Conservation (phyloP, 2,113 vertebrate species). For the Thinocorus orbignyianus region DNA sequence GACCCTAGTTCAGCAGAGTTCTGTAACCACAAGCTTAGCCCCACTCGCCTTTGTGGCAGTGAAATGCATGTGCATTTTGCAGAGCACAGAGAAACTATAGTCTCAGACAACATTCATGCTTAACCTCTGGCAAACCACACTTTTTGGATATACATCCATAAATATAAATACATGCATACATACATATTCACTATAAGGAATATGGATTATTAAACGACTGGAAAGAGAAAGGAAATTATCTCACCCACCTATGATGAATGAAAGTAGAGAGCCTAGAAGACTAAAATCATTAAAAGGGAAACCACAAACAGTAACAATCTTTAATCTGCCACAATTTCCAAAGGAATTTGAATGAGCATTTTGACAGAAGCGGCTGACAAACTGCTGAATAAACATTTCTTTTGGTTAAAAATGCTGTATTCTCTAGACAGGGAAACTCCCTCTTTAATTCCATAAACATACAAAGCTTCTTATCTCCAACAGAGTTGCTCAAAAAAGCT, state of each 20-base stretch:
- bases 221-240: background rate
- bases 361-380: background rate
- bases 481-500: background rate
- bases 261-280: background rate
- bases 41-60: background rate
- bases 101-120: background rate
- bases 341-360: background rate
- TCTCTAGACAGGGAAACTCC: background rate
- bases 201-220: background rate
- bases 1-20: background rate
- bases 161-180: background rate
- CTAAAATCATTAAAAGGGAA: background rate
- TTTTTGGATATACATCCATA: background rate
- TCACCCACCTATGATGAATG: background rate
- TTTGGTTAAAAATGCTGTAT: background rate
- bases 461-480: background rate
- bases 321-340: background rate
- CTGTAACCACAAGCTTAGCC: background rate
- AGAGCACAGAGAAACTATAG: background rate
- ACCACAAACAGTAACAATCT: background rate
- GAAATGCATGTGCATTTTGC: background rate
- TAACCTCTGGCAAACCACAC: background rate
- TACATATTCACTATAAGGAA: background rate
- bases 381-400: background rate
- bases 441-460: background rate